Base-by-base conservation (phyloP, 1,140 invertebrate genomes). In the Leptestheria dahalacensis region DNA sequence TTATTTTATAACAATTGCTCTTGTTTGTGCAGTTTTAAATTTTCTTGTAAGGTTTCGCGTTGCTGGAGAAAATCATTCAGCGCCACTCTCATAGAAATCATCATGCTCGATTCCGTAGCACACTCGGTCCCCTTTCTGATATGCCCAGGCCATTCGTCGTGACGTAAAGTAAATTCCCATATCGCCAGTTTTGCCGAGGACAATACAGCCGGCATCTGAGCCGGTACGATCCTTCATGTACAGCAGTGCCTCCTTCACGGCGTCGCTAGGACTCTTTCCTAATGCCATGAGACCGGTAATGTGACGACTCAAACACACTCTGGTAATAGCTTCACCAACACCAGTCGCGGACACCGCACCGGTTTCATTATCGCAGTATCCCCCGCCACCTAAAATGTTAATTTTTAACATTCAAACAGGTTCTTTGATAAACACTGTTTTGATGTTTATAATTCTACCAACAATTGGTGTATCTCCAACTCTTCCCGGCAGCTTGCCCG, bases 101-200 rank as follows among this genome's bases (percentile, higher is more conserved):
- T 15, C 33, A 41, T 41, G 33, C 15, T 41, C 33, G 15, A 41
- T 41, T 9, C 33, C 33, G 15, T 41, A 41, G 15, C 15, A 15
- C 6, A 41, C 33, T 41, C 15, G 6, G 15, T 41, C 15, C 15
- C 33, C 33, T 15, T 41, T 41, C 33, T 41, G 33, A 41, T 84
- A 88, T 2, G 82, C 83, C 86, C 86, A 89, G 1, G 84, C 75
- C 87, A 90, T 89, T 63, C 80, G 74, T 3, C 77, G 73, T 2
- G 82, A 83, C 10, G 76, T 83, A 21, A 58, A 58, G 62, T 78
- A 71, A 29, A 83, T 72, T 9, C 83, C 86, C 28, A 88, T 70
- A 11, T 84, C 75, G 0, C 86, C 85, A 54, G 70, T 71, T 48
- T 79, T 79, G 2, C 79, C 81, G 6, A 87, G 68, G 10, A 81